These are phyloP conservation scores for Cephalopholis sonnerati DNA, from an alignment of 2,113 vertebrate species.

Conservation along the genomic window DNA sequence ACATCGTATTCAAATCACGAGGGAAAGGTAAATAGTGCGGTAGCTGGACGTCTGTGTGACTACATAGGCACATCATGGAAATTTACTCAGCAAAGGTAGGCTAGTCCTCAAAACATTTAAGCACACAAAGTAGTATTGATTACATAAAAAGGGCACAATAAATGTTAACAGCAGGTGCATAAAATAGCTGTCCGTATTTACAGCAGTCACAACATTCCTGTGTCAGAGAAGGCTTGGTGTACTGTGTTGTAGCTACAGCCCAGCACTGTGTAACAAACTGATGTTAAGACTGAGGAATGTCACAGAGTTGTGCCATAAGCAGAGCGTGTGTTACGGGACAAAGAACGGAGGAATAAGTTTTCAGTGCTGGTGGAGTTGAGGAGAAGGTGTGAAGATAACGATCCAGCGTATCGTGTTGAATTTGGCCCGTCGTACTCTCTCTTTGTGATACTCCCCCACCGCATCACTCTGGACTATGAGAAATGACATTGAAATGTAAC, in stretches of 20 bases:
- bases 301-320: conserved; percentile 49
- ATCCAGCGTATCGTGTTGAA: conserved; percentile 63
- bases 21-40: conserved; percentile 18
- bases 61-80: conserved; percentile 61
- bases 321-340: conserved; percentile 10
- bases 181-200: conserved; percentile 66
- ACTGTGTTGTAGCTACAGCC: neutral
- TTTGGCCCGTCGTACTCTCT: conserved; percentile 31
- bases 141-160: conserved; percentile 32
- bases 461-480: conserved; percentile 27
- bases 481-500: conserved; percentile 35
- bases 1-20: conserved; percentile 23
- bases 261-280: conserved; percentile 27
- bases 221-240: conserved; percentile 46
- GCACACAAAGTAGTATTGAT: conserved; percentile 49
- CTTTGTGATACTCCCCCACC: conserved; percentile 17
- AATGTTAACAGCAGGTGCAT: conserved; percentile 51
- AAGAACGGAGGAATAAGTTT: conserved; percentile 3
- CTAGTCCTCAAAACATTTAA: conserved; percentile 74
- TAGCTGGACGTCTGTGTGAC: conserved; percentile 32
- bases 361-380: conserved; percentile 58
- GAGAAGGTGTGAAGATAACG: conserved; percentile 21
- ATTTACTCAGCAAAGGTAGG: conserved; percentile 60
- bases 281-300: conserved; percentile 56
- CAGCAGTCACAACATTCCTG: conserved; percentile 67